Conservation (phyloP, 2,888 invertebrate species). For the Syritta pipiens region DNA sequence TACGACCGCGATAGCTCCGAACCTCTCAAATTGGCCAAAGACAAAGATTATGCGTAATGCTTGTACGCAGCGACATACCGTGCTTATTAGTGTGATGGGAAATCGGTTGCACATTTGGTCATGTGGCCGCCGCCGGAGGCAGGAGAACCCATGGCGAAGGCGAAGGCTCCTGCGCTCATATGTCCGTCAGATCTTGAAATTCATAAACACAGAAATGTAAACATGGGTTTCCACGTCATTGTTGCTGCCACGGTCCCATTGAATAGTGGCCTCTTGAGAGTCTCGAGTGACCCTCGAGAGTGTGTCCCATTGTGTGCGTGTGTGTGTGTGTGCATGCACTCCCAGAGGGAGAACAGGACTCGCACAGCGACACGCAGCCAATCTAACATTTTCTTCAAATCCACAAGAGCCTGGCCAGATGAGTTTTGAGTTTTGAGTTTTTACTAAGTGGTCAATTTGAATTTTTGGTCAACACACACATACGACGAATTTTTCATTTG, state of each 20-base stretch:
- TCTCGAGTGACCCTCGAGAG: conserved; percentile 66
- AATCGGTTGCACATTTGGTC: conserved; percentile 37
- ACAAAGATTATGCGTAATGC: conserved; percentile 64
- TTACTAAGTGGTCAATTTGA: conserved; percentile 57
- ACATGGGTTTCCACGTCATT: conserved; percentile 52
- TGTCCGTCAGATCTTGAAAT: conserved; percentile 43
- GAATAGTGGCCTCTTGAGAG: conserved; percentile 60
- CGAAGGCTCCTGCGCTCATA: conserved; percentile 11
- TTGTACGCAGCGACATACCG: conserved; percentile 53
- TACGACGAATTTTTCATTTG: not conserved
- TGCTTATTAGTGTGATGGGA: conserved; percentile 63
- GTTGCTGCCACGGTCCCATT: conserved; percentile 36
- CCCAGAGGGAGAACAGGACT: conserved; percentile 44
- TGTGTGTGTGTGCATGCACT: conserved; percentile 28
- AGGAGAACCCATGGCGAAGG: too few relatives aligned
- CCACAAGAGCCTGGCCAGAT: not conserved
- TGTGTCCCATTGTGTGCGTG: conserved; percentile 59
- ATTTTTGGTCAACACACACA: conserved; percentile 45
- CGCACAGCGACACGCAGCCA: conserved; percentile 25
- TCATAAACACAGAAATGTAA: conserved; percentile 57
- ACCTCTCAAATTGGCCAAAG: conserved; percentile 61
- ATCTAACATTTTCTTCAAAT: conserved; percentile 17
- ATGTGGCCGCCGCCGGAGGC: too few relatives aligned
- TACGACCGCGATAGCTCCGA: conserved; percentile 26
- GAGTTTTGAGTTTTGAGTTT: conserved; percentile 26